Evolutionary conservation across 1,140 invertebrate genomes (phyloP), one percentile per base, ranked within the genome.

Genomic region (Saccostrea echinata): DNA sequence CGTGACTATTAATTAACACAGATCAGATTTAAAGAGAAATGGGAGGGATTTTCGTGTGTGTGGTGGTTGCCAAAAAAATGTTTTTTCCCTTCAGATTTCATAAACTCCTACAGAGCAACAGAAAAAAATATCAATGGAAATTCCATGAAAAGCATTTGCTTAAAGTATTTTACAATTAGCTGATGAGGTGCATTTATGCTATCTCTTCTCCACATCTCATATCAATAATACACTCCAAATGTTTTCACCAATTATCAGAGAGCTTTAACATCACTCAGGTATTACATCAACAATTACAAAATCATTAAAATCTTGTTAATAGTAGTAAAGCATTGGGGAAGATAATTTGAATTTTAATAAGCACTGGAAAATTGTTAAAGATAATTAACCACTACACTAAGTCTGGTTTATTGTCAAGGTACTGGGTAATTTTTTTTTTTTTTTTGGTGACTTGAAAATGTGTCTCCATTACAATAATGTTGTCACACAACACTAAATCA

Each of bases 111-210:
- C 64, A 71, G 68, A 71, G 68, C 9, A 30, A 71, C 43, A 43
- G 30, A 71, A 71, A 27, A 71, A 71, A 30, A 30, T 71, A 71
- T 71, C 68, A 71, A 71, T 71, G 68, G 30, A 71, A 71, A 71
- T 71, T 71, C 68, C 8, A 16, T 21, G 55, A 61, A 61, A 61
- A n/a, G 16, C 16, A 61, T 61, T 61, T n/a, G 55, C 55, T 61
- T 18, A 61, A 61, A 61, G 55, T 61, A 61, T 8, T 61, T n/a
- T n/a, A n/a, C 55, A 61, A 18, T 61, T 61, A 61, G 55, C 55
- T 61, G 55, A 61, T 61, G 21, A 61, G 55, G 55, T 61, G n/a
- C 55, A 61, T 61, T 43, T 43, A 61, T 61, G 16, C n/a, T 61
- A 61, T 61, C 55, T 18, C 55, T 21, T 61, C 18, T 61, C 1